These are phyloP conservation scores for Drosophila eugracilis DNA, from an alignment of 1,140 invertebrate genomes.

Conservation along the genomic window DNA sequence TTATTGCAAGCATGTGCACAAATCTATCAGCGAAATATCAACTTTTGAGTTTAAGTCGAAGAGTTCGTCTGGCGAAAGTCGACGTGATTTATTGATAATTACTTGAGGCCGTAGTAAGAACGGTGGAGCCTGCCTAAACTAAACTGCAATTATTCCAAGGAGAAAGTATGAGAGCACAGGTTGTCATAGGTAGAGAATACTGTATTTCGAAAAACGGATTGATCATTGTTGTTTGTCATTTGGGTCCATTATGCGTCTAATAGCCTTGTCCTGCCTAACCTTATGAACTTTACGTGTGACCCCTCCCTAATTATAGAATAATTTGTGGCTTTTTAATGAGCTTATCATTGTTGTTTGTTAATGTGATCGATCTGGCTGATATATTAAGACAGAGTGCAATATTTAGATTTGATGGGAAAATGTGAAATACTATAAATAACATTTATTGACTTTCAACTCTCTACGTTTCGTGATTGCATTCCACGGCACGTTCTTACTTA, in stretches of 20 bases:
- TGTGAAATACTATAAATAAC: constrained; percentile 8
- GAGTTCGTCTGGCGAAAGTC: constrained; percentile 61
- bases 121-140: constrained; percentile 6
- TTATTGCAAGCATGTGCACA: constrained; percentile 78
- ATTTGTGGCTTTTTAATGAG: constrained; percentile 62
- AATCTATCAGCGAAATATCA: constrained; percentile 70
- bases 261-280: constrained; percentile 41
- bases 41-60: constrained; percentile 59
- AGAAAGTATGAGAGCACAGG: background rate
- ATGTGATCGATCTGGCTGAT: constrained; percentile 54
- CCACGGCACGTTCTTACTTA: constrained; percentile 7
- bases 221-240: constrained; percentile 40
- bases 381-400: background rate
- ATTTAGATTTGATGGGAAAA: constrained; percentile 7
- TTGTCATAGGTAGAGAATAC: background rate
- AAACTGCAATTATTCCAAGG: background rate
- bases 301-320: constrained; percentile 45
- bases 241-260: constrained; percentile 15
- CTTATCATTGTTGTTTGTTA: constrained; percentile 53
- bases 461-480: constrained; percentile 9
- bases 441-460: constrained; percentile 14
- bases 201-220: constrained; percentile 41
- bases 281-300: constrained; percentile 30
- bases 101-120: constrained; percentile 27
- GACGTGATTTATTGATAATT: constrained; percentile 65